Base-by-base conservation (phyloP, 2,888 invertebrate genomes). In the Drepanosiphum platanoidis region DNA sequence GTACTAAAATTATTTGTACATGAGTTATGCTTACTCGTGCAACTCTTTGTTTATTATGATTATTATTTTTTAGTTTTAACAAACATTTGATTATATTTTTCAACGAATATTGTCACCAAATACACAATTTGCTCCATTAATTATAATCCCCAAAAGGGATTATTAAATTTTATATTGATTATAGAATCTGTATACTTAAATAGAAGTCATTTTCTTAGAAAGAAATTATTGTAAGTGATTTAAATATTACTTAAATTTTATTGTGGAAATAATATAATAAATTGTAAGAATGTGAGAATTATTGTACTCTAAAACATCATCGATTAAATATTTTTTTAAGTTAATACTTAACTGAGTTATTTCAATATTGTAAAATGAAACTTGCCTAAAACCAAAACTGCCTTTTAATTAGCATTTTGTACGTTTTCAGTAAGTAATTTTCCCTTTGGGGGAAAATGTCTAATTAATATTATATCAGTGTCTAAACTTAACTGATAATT, bases 271-370 rank as follows among this genome's bases (percentile, higher is more conserved):
- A 39, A 61, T 32, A 32, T 61, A 61, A 82, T 72, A 61, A 58
- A 30, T 81, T 81, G 36, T 72, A 61, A 61, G 15, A 58, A 81
- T 71, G 11, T 71, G 22, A 81, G 36, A 71, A 81, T 58, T 81
- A 18, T 39, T 81, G 70, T 81, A 71, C 30, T 81, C 36, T 1
- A 46, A 30, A 80, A 71, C 15, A 72, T 61, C 42, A 32, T 61
- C 8, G 42, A 82, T 82, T 82, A 72, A 82, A 82, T 82, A 72
- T 72, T 72, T 82, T 82, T 72, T 82, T 72, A 82, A 82, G 61
- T 82, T 72, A 61, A 36, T 42, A 72, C 22, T 71, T 71, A 58
- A 15, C 39, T 61, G 71, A 61, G 39, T 82, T 82, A 61, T 81
- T 81, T 61, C 18, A 30, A 71, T n/a, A n/a, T 81, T 81, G 61